Conservation (phyloP, 2,113 vertebrate species). For the Chloropsis cyanopogon region DNA sequence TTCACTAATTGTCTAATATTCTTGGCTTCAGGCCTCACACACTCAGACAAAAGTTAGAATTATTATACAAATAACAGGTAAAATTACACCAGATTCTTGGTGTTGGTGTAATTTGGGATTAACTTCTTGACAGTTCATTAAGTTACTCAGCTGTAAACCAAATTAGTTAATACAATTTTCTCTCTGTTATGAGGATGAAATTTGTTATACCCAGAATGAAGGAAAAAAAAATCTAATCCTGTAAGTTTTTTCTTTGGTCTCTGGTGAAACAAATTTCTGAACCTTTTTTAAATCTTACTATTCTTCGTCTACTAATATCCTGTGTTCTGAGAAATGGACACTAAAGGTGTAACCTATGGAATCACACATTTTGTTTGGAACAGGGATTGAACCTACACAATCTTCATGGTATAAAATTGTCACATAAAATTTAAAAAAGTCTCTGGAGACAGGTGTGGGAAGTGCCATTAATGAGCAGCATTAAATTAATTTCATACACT, state of each 20-base stretch:
- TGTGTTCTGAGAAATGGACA: neutral
- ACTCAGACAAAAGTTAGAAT: neutral
- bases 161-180: neutral
- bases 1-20: neutral
- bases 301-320: neutral
- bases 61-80: neutral
- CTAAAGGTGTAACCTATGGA: neutral
- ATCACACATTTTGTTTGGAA: neutral
- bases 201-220: neutral
- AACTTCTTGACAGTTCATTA: neutral
- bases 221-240: neutral
- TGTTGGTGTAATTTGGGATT: neutral
- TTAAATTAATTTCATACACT: neutral
- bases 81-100: neutral
- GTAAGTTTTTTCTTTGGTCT: neutral
- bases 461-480: neutral
- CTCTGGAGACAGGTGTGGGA: neutral
- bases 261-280: neutral
- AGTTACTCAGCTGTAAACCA: neutral
- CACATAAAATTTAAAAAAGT: neutral
- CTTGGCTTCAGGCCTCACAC: neutral
- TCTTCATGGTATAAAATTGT: neutral
- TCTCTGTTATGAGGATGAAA: neutral
- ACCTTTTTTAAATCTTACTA: neutral
- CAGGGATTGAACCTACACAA: neutral